phyloP scores from a whole-genome alignment of 2,797 vertebrate species.

The Sternarchorhynchus goeldii region DNA sequence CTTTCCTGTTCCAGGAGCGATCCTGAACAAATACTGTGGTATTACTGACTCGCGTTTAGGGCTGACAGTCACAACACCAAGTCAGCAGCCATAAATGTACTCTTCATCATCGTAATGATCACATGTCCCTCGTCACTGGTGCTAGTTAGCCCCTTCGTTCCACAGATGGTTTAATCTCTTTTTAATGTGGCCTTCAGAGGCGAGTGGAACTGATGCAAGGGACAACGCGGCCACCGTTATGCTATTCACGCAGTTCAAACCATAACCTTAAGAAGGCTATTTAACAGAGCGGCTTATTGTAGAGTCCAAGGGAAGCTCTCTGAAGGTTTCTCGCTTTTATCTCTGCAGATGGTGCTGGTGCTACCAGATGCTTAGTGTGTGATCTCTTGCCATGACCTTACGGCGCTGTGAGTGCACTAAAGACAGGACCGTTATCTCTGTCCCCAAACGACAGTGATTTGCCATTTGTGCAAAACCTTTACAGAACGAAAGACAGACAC shows the following conservation, averaged over 20 bases:
- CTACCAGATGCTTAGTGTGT: not conserved
- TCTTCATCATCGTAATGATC: slow-evolving; percentile 51
- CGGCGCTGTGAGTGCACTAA: not conserved
- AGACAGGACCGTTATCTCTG: no score
- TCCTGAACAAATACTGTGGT: slow-evolving; percentile 32
- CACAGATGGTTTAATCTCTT: slow-evolving; percentile 48
- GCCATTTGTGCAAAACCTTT: not conserved
- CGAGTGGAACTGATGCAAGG: slow-evolving; percentile 36
- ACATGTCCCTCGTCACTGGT: slow-evolving; percentile 33
- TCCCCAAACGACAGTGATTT: not conserved
- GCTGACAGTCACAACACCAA: slow-evolving; percentile 30
- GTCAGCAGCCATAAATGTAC: slow-evolving; percentile 48
- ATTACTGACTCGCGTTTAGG: slow-evolving; percentile 33
- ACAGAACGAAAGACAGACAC: not conserved
- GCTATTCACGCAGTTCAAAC: not conserved
- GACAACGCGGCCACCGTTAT: slow-evolving; percentile 20
- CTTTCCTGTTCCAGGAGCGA: slow-evolving; percentile 36
- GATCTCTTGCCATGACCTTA: no score
- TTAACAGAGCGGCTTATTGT: not conserved
- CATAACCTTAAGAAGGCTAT: not conserved
- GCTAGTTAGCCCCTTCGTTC: slow-evolving; percentile 42
- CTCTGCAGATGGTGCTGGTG: not conserved
- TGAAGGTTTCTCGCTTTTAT: not conserved
- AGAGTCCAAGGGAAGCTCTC: not conserved
- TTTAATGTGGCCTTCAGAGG: slow-evolving; percentile 46